Evolutionary conservation across 1,140 invertebrate genomes (phyloP), one percentile per base, ranked within the genome.

Genomic region (Archivesica marissinica): DNA sequence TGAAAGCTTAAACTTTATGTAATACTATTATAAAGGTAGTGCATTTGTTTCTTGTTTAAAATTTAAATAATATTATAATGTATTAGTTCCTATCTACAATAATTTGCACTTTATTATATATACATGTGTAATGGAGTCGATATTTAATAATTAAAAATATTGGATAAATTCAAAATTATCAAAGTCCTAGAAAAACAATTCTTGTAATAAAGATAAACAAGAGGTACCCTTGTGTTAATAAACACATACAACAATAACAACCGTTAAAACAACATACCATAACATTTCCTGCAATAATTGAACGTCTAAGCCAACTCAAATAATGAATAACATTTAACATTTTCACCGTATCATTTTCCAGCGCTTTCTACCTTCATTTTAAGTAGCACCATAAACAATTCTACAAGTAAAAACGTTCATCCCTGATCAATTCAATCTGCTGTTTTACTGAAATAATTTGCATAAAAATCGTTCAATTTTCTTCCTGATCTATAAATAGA

Each of bases 221-320:
- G 59, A 64, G 59, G 59, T 64, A 64, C 59, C 59, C 59, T 64
- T 64, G 59, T 64, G 59, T 64, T 17, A 64, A 64, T 64, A 64
- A 64, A 17, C 28, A 2, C n/a, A n/a, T 17, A 25, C 59, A 64
- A 64, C 59, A 64, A 17, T 33, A 28, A 64, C 30, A 64, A 64
- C 38, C n/a, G 9, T 64, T 33, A 13, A 64, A 64, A 64, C 59
- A 64, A 64, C 59, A 64, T 4, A 17, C 30, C 30, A 15, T 64
- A 64, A 35, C 59, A 64, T 33, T 64, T 64, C n/a, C 59, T 64
- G 30, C 59, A 28, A 35, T 20, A n/a, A 35, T 20, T 64, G 4
- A 35, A 35, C 23, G 4, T 64, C 30, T 35, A 64, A 64, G 59
- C 59, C 15, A 64, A 59, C 1, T 64, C n/a, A 64, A 64, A 64